A percentile compares a stretch with the other conserved stretches of the same genome.
Conservation (phyloP, 2,113 vertebrate species). For the Callochromis pleurospilus region DNA sequence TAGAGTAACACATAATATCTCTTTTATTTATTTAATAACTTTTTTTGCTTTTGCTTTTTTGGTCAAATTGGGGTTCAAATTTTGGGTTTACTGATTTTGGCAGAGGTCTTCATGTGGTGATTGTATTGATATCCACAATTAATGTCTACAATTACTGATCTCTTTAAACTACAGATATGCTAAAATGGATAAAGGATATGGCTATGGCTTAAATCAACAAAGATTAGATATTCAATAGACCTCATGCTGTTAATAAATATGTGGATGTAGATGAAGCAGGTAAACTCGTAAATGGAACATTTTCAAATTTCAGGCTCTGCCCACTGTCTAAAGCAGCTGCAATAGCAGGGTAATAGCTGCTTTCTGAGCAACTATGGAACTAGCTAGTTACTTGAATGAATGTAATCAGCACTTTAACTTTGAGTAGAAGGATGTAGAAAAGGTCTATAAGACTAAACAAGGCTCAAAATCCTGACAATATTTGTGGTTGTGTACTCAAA, state of each 20-base stretch:
- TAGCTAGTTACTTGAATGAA: neutral
- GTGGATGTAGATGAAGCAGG: neutral
- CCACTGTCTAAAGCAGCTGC: neutral
- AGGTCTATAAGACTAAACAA: neutral
- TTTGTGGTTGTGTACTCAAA: neutral
- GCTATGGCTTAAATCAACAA: neutral
- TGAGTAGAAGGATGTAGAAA: neutral
- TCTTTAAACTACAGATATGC: neutral
- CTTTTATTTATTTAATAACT: neutral
- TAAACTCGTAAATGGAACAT: neutral
- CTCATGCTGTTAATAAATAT: neutral
- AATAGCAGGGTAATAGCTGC: neutral
- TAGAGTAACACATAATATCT: neutral
- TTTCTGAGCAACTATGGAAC: neutral
- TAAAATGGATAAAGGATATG: neutral
- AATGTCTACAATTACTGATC: neutral
- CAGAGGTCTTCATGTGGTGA: neutral
- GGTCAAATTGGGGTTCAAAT: neutral
- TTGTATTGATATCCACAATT: neutral
- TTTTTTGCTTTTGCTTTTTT: neutral
- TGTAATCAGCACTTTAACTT: neutral
- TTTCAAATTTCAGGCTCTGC: neutral
- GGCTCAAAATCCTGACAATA: neutral
- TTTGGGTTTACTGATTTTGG: neutral
- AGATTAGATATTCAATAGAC: neutral